A percentile compares a stretch with the other conserved stretches of the same genome.
These are phyloP conservation scores for Pteropus alecto DNA, from an alignment of 2,113 vertebrate species.

Conservation along the genomic window DNA sequence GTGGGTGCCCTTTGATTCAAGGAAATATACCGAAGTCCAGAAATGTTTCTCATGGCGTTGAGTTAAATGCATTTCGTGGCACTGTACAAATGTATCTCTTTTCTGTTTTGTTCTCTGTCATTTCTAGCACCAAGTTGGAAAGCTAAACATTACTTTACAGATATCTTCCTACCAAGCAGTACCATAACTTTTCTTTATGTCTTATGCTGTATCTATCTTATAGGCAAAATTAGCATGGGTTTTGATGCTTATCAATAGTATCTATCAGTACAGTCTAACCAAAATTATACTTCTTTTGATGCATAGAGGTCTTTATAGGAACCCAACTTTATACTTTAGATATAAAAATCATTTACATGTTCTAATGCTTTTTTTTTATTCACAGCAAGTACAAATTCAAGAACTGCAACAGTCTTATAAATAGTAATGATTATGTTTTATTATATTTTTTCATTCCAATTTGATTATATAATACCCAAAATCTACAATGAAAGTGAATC, in stretches of 20 bases:
- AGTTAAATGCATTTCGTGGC: constrained; percentile 53
- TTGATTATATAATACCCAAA: constrained; percentile 49
- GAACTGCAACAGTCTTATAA: neutral
- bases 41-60: constrained; percentile 45
- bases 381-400: too few species aligned
- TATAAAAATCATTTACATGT: too few species aligned
- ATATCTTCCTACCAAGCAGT: constrained; percentile 21
- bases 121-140: constrained; percentile 10
- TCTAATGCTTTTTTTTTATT: too few species aligned
- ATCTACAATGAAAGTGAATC: constrained; percentile 5
- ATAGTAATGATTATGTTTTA: neutral
- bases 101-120: constrained; percentile 9
- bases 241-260: neutral
- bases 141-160: constrained; percentile 43
- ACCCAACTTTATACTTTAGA: neutral
- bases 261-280: neutral
- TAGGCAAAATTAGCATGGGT: constrained; percentile 11
- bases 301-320: constrained; percentile 13
- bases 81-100: constrained; percentile 32
- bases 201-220: neutral
- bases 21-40: constrained; percentile 17
- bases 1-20: constrained; percentile 13
- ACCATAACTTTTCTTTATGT: constrained; percentile 1
- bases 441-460: neutral
- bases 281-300: neutral